A percentile compares a stretch with the other conserved stretches of the same genome.
Evolutionary conservation across 2,113 vertebrate species (phyloP).

Genomic region (Dinomys branickii): DNA sequence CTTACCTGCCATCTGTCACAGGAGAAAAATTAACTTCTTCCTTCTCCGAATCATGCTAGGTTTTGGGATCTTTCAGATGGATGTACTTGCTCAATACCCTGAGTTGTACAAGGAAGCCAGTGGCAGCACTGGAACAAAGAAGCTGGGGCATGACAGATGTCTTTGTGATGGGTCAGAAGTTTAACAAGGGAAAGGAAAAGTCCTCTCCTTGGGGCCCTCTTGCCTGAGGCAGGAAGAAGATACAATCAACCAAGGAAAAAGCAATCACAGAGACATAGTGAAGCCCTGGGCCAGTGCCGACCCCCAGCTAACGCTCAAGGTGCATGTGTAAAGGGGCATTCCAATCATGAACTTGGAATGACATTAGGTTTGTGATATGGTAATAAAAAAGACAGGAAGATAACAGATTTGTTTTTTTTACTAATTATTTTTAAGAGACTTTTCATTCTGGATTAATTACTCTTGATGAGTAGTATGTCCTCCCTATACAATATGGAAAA

Average conservation of each 20-base stretch:
- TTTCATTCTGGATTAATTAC: slow-evolving; percentile 47
- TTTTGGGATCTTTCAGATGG: not conserved
- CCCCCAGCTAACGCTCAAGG: not conserved
- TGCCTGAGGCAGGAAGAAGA: not conserved
- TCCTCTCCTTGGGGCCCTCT: not conserved
- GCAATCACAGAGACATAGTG: not conserved
- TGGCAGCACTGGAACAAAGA: not conserved
- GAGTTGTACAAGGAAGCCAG: not conserved
- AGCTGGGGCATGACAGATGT: not conserved
- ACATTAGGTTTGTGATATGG: not conserved
- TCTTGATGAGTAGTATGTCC: not conserved
- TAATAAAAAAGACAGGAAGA: not conserved
- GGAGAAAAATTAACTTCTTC: not conserved
- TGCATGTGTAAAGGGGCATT: slow-evolving; percentile 14
- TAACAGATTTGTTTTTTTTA: slow-evolving; percentile 22
- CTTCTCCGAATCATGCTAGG: not conserved
- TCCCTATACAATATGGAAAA: not conserved
- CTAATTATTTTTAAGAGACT: slow-evolving; percentile 23
- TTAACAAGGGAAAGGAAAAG: not conserved
- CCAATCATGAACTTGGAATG: not conserved
- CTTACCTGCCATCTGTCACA: not conserved
- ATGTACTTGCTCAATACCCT: not conserved
- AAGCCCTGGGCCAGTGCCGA: not conserved
- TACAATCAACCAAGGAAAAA: not conserved
- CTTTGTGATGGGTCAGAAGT: not conserved